Percentiles rank a stretch among this genome's conserved stretches.
Evolutionary conservation across 2,888 invertebrate species (phyloP).

Genomic region (Empis livida): DNA sequence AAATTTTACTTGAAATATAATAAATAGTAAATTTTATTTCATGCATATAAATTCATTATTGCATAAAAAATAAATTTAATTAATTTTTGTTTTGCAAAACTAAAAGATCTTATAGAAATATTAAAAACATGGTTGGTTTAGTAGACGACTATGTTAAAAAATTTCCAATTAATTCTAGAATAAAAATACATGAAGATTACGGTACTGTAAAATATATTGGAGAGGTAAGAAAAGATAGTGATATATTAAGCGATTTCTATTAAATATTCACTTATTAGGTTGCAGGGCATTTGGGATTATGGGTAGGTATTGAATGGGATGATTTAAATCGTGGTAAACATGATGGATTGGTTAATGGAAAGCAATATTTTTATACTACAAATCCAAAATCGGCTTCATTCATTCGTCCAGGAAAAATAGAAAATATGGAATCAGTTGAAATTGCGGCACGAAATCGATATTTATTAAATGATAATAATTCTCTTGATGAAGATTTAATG

Average conservation of each 20-base stretch:
- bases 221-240: constrained; percentile 34
- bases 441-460: constrained; percentile 63
- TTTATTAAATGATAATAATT: constrained; percentile 32
- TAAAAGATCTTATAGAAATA: not conserved
- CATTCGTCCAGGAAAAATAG: constrained; percentile 68
- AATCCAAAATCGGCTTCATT: constrained; percentile 80
- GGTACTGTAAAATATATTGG: constrained; percentile 69
- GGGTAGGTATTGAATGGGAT: constrained; percentile 98
- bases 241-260: too few relatives aligned
- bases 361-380: constrained; percentile 66
- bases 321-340: constrained; percentile 80
- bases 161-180: constrained; percentile 30
- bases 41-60: too few relatives aligned
- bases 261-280: constrained; percentile 27
- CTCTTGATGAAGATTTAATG: constrained; percentile 48
- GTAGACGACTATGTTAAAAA: constrained; percentile 30
- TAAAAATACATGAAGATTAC: constrained; percentile 28
- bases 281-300: constrained; percentile 54
- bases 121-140: constrained; percentile 28
- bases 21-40: too few relatives aligned
- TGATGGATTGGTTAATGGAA: constrained; percentile 70
- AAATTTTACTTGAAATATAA: too few relatives aligned
- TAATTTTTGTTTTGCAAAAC: too few relatives aligned
- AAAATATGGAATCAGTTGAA: constrained; percentile 55
- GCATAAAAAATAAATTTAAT: too few relatives aligned